Evolutionary conservation across 2,888 invertebrate genomes (phyloP), one percentile per base, ranked within the genome.

Genomic region (Agonum fuliginosum): DNA sequence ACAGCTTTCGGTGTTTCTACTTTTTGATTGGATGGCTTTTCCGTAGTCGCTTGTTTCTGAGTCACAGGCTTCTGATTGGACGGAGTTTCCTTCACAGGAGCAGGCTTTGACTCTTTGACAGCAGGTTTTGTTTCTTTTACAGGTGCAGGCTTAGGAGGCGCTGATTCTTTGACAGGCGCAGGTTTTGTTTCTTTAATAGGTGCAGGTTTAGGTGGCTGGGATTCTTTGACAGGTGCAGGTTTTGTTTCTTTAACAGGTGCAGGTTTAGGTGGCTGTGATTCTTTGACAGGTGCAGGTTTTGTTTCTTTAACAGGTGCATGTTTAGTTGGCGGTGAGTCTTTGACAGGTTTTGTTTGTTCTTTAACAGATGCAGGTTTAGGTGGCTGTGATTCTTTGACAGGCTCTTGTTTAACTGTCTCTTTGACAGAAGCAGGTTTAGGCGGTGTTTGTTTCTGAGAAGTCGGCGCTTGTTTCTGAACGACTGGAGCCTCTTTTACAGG

Each of bases 151-250:
- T 81, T 79, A 3, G 81, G 78, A 51, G 81, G 78, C 80, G 67
- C 19, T 80, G 80, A 8, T 54, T 54, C 37, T 20, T 79, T 30
- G 79, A 58, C 51, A 81, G 80, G 19, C 58, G 86, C 67, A 87
- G 90, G 80, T 89, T 89, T 78, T 87, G 80, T 22, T 75, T 78
- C 89, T 81, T 91, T 91, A 89, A 62, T 6, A 3, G 54, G 54
- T 19, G 27, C 30, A 3, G 5, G 62, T 62, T 41, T 71, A 2
- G 67, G 24, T 10, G 54, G n/a, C 54, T 73, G 48, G 6, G 76
- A 12, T 62, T 80, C 78, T 73, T 76, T 79, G 82, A 80, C 65
- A 37, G 72, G 51, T 65, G 67, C 58, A 37, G 46, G 43, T 58
- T 79, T 10, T 78, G 80, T 22, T 75, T 78, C 89, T 81, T 91